A percentile compares a stretch with the other conserved stretches of the same genome.
Conservation (phyloP, 2,888 invertebrate species). For the Lasioglossum pauxillum region DNA sequence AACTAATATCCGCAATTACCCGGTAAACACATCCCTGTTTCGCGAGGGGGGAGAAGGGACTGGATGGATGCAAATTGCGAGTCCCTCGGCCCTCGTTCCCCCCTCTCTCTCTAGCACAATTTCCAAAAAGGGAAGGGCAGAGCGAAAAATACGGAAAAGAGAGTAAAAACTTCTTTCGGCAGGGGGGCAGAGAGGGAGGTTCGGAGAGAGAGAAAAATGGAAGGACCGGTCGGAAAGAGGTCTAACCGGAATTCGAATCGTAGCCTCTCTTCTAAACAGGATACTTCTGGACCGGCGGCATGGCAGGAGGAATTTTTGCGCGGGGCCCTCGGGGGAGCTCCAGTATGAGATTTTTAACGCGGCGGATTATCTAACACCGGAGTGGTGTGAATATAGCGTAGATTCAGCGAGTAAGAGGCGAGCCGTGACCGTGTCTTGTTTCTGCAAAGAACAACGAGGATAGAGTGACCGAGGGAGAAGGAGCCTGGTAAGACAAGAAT, state of each 20-base stretch:
- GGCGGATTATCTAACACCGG: slow-evolving; percentile 80
- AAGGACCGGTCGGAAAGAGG: slow-evolving; percentile 3
- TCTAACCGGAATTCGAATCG: slow-evolving; percentile 36
- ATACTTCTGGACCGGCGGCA: slow-evolving; percentile 16
- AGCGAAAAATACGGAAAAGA: neutral
- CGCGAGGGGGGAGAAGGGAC: neutral
- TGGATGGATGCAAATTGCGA: slow-evolving; percentile 15
- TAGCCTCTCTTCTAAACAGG: slow-evolving; percentile 25
- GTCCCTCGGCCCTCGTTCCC: neutral
- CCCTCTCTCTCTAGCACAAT: neutral
- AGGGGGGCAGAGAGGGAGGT: neutral
- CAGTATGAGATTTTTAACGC: slow-evolving; percentile 74
- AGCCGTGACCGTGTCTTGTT: neutral
- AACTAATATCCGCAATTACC: slow-evolving; percentile 22
- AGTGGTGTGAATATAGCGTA: slow-evolving; percentile 61
- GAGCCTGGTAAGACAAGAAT: too few species aligned
- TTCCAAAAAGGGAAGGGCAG: neutral
- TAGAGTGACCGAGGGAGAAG: neutral
- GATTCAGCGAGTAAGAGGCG: slow-evolving; percentile 44
- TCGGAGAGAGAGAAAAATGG: neutral
- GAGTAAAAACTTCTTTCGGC: neutral
- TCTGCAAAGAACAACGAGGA: neutral
- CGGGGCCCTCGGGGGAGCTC: slow-evolving; percentile 55
- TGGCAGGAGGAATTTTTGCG: slow-evolving; percentile 55
- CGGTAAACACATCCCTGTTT: slow-evolving; percentile 16